phyloP scores from a whole-genome alignment of 2,797 vertebrate species.

The Tenualosa thibaudeaui region DNA sequence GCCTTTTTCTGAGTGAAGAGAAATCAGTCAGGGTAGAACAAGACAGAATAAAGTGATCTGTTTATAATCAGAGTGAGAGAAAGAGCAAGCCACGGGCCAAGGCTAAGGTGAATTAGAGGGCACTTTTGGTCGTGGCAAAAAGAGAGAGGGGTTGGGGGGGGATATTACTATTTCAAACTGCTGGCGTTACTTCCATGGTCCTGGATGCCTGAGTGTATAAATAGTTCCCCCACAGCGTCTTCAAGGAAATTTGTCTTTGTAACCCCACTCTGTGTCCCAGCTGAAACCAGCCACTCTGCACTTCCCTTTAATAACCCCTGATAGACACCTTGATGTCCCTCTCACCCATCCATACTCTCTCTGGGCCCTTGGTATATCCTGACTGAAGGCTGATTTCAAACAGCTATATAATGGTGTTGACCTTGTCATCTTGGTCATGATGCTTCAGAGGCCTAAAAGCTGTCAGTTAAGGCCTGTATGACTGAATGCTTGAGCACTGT shows the following conservation, averaged over 20 bases:
- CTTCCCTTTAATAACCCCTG: background rate
- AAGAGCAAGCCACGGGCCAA: background rate
- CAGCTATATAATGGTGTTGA: background rate
- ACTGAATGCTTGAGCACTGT: background rate
- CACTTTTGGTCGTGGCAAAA: background rate
- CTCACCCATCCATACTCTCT: background rate
- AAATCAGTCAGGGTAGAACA: background rate
- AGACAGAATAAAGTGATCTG: background rate
- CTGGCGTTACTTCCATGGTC: slow-evolving; percentile 44
- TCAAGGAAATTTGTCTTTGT: slow-evolving; percentile 37
- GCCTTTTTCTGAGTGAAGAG: background rate
- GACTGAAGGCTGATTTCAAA: background rate
- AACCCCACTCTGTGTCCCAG: slow-evolving; percentile 17
- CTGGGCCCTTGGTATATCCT: no score
- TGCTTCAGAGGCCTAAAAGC: background rate
- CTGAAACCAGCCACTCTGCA: background rate
- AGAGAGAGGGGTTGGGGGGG: slow-evolving; percentile 40
- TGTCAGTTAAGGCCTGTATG: background rate
- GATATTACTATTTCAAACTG: slow-evolving; percentile 37
- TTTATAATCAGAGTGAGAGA: background rate
- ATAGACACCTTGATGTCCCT: background rate
- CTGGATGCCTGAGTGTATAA: slow-evolving; percentile 48
- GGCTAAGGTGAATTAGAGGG: background rate
- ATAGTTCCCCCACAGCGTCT: slow-evolving; percentile 44
- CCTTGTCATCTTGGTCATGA: background rate